Evolutionary conservation across 2,888 invertebrate genomes (phyloP).

Genomic region (Apamea sordens): DNA sequence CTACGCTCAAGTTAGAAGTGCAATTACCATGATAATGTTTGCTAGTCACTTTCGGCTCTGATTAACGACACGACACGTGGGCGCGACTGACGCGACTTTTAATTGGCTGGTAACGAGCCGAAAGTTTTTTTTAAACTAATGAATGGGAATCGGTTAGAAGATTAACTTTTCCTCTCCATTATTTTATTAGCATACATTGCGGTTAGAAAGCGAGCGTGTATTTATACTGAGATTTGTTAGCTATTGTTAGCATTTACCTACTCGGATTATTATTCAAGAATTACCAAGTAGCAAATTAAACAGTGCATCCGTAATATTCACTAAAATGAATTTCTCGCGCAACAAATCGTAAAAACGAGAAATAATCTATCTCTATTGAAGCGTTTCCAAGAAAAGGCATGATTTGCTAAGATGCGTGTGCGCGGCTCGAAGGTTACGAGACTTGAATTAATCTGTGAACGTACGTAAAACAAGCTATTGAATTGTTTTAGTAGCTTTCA

Average conservation of each 20-base stretch:
- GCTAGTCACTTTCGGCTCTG: slow-evolving; percentile 82
- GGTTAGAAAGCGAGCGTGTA: slow-evolving; percentile 82
- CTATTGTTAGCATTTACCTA: slow-evolving; percentile 58
- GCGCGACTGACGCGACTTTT: slow-evolving; percentile 77
- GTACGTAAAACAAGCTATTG: slow-evolving; percentile 77
- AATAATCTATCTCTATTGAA: slow-evolving; percentile 83
- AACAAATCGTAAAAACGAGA: slow-evolving; percentile 77
- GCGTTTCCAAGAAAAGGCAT: slow-evolving; percentile 81
- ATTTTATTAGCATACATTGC: slow-evolving; percentile 75
- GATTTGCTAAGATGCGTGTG: slow-evolving; percentile 75
- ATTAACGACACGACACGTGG: slow-evolving; percentile 74
- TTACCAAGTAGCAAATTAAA: slow-evolving; percentile 49
- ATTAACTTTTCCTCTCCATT: slow-evolving; percentile 77
- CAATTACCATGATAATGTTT: slow-evolving; percentile 60
- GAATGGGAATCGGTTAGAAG: slow-evolving; percentile 79
- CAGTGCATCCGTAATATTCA: slow-evolving; percentile 52
- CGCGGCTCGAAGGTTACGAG: slow-evolving; percentile 70
- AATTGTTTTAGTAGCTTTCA: slow-evolving; percentile 82
- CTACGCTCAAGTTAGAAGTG: slow-evolving; percentile 23
- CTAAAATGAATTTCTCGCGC: slow-evolving; percentile 74
- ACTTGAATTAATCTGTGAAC: slow-evolving; percentile 78
- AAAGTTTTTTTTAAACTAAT: slow-evolving; percentile 85
- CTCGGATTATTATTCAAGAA: slow-evolving; percentile 50
- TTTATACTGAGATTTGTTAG: slow-evolving; percentile 60
- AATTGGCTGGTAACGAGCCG: slow-evolving; percentile 84